A percentile compares a stretch with the other conserved stretches of the same genome.
phyloP scores from a whole-genome alignment of 2,113 vertebrate genomes.

The Onychostruthus taczanowskii region DNA sequence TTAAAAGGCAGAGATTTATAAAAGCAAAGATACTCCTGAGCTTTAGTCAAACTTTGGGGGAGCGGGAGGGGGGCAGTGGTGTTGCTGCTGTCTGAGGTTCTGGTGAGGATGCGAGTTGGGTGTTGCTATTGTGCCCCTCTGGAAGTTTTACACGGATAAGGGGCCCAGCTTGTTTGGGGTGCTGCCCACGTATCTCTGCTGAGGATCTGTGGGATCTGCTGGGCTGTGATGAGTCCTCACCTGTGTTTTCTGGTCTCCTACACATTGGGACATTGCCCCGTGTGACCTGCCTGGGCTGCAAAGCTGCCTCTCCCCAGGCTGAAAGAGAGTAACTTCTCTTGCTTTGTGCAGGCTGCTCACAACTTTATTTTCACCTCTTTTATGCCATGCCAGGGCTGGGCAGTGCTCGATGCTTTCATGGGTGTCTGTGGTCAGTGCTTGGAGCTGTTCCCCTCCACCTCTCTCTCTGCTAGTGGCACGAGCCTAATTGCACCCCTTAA shows the following conservation, averaged over 20 bases:
- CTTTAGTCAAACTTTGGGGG: conserved; percentile 75
- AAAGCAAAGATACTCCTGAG: conserved; percentile 72
- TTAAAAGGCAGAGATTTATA: conserved; percentile 83
- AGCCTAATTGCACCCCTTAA: not conserved
- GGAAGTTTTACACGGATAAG: not conserved
- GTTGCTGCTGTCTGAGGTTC: not conserved
- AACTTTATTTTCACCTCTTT: not conserved
- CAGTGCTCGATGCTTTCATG: rapidly evolving
- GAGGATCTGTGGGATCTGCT: not conserved
- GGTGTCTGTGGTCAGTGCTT: not conserved
- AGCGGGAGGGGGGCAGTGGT: not conserved
- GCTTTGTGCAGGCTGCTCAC: not conserved
- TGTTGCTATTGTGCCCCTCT: not conserved
- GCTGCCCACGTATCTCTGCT: not conserved
- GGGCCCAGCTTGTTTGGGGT: not conserved
- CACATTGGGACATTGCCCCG: not conserved
- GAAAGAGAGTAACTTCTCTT: not conserved
- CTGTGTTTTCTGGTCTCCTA: not conserved
- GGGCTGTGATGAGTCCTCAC: not conserved
- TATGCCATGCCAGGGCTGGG: not conserved
- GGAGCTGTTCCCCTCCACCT: not conserved
- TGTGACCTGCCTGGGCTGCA: not conserved
- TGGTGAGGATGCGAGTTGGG: not conserved
- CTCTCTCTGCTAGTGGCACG: not conserved
- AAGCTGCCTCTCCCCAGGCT: not conserved